Evolutionary conservation across 2,113 vertebrate genomes (phyloP).

Genomic region (Pavo muticus): DNA sequence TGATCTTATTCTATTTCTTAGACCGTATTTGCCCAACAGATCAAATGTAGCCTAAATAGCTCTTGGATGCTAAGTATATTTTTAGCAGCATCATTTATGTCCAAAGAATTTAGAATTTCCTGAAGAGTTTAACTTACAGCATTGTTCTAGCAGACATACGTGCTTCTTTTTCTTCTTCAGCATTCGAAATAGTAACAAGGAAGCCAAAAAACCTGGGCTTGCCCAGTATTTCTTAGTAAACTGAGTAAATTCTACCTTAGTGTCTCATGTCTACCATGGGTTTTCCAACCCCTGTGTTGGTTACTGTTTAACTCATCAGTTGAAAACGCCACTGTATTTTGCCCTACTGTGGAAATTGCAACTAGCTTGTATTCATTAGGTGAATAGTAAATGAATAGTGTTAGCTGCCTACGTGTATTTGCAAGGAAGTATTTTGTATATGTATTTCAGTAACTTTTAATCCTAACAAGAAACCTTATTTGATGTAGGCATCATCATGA

Average conservation of each 20-base stretch:
- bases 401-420: background rate
- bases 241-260: background rate
- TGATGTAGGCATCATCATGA: slow-evolving; percentile 94
- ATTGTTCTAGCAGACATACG: background rate
- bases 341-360: background rate
- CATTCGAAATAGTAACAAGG: background rate
- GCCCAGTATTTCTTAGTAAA: background rate
- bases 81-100: background rate
- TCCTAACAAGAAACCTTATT: slow-evolving; percentile 39
- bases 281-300: background rate
- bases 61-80: background rate
- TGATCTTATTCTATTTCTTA: background rate
- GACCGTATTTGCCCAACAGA: background rate
- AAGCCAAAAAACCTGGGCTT: background rate
- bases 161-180: background rate
- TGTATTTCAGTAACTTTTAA: background rate
- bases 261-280: background rate
- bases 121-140: background rate
- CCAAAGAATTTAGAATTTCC: background rate
- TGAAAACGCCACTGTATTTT: background rate
- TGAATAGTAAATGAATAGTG: accelerated
- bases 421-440: background rate
- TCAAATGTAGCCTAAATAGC: background rate
- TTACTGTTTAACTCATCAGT: background rate
- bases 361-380: background rate